phyloP scores from a whole-genome alignment of 2,888 invertebrate species.

The Chymomyza amoena region DNA sequence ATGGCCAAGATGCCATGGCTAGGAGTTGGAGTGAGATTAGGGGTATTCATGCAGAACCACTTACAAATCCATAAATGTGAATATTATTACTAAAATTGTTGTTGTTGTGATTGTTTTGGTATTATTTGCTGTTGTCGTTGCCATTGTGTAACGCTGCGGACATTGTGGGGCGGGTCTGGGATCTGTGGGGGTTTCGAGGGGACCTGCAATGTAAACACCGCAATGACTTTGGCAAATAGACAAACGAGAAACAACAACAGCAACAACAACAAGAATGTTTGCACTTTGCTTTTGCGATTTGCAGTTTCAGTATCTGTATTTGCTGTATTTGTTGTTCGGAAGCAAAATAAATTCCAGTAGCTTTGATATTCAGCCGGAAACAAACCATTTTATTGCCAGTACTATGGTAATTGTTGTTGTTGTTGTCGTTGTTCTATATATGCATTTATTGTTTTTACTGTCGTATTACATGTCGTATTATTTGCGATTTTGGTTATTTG shows the following conservation, averaged over 20 bases:
- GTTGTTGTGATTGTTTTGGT: conserved; percentile 38
- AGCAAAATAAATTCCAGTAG: conserved; percentile 65
- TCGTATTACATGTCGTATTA: conserved; percentile 69
- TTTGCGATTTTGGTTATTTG: conserved; percentile 67
- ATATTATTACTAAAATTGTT: conserved; percentile 69
- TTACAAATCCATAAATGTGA: conserved; percentile 74
- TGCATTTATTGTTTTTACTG: conserved; percentile 45
- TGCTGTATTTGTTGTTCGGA: conserved; percentile 26
- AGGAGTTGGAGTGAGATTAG: neutral
- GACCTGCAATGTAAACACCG: conserved; percentile 50
- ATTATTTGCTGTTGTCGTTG: neutral
- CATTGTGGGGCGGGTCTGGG: conserved; percentile 28
- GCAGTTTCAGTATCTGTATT: conserved; percentile 46
- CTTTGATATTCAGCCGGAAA: conserved; percentile 61
- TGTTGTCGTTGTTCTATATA: conserved; percentile 36
- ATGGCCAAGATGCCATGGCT: neutral
- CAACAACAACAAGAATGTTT: conserved; percentile 57
- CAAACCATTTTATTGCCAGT: conserved; percentile 69
- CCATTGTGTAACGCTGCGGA: neutral
- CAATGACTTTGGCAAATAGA: conserved; percentile 72
- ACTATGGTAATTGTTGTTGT: conserved; percentile 50
- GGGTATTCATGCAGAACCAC: conserved; percentile 72
- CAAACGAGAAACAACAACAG: conserved; percentile 46
- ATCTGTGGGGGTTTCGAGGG: conserved; percentile 41
- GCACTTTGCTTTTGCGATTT: conserved; percentile 73